Percentiles rank a stretch among this genome's conserved stretches.
Conservation (phyloP, 1,140 invertebrate genomes). For the Dryas iulia region DNA sequence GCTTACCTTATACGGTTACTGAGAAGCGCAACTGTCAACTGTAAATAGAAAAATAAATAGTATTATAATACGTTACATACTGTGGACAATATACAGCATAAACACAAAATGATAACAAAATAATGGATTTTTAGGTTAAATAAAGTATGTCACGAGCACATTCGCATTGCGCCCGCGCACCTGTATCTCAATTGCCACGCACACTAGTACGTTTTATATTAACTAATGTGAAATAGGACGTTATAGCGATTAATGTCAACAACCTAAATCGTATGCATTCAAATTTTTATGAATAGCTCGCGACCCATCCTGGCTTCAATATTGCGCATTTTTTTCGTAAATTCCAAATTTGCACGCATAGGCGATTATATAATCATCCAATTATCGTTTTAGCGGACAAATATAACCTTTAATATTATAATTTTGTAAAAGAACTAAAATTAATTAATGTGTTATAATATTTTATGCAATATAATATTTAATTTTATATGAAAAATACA, state of each 20-base stretch:
- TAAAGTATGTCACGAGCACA: constrained; percentile 23
- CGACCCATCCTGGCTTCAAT: background rate
- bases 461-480: too few relatives aligned
- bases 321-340: too few relatives aligned
- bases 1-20: background rate
- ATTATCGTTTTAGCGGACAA: too few relatives aligned
- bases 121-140: constrained; percentile 24
- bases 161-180: constrained; percentile 8
- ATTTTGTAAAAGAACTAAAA: too few relatives aligned
- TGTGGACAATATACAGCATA: background rate
- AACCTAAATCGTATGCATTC: background rate
- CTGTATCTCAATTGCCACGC: constrained; percentile 9
- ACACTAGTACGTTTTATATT: constrained; percentile 20
- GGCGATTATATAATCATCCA: too few relatives aligned
- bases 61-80: background rate
- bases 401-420: too few relatives aligned
- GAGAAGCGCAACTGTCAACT: background rate
- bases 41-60: background rate
- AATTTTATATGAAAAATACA: too few relatives aligned
- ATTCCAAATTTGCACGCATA: too few relatives aligned
- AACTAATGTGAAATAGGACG: constrained; percentile 3
- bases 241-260: background rate
- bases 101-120: constrained; percentile 9
- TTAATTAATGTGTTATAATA: too few relatives aligned
- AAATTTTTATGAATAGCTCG: background rate